Percentiles rank a stretch among this genome's conserved stretches.
These are phyloP conservation scores for Ditula angustiorana DNA, from an alignment of 2,888 invertebrate genomes.

Conservation along the genomic window DNA sequence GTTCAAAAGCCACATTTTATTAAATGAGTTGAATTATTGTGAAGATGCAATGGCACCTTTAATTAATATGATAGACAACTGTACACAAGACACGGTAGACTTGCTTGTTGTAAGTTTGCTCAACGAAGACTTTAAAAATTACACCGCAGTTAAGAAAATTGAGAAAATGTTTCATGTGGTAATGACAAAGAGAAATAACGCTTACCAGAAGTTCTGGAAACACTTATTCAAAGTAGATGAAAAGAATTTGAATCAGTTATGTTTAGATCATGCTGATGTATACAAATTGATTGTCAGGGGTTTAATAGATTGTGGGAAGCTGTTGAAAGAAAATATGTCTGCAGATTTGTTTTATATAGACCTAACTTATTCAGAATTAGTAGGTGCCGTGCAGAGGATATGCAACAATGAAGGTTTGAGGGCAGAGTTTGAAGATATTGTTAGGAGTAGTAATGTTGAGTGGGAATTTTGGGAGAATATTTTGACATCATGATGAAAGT, in stretches of 20 bases:
- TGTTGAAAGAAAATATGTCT: slow-evolving; percentile 67
- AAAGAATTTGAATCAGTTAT: slow-evolving; percentile 60
- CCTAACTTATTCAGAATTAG: slow-evolving; percentile 80
- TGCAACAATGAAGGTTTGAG: slow-evolving; percentile 67
- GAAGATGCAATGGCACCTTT: slow-evolving; percentile 52
- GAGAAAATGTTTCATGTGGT: slow-evolving; percentile 53
- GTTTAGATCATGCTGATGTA: slow-evolving; percentile 61
- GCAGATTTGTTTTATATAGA: slow-evolving; percentile 75
- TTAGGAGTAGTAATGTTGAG: slow-evolving; percentile 73
- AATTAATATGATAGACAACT: slow-evolving; percentile 55
- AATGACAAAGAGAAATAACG: slow-evolving; percentile 55
- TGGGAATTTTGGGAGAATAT: slow-evolving; percentile 73
- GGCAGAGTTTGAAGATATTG: slow-evolving; percentile 69
- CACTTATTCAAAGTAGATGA: slow-evolving; percentile 60
- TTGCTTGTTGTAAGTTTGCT: slow-evolving; percentile 64
- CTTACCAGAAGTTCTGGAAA: slow-evolving; percentile 67
- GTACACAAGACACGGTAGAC: slow-evolving; percentile 58
- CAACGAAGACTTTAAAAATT: slow-evolving; percentile 55
- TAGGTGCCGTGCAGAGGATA: slow-evolving; percentile 70
- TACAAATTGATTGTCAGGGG: slow-evolving; percentile 64
- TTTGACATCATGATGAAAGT: slow-evolving; percentile 47
- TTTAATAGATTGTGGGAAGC: slow-evolving; percentile 71
- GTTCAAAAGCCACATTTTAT: slow-evolving; percentile 65
- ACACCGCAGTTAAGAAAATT: slow-evolving; percentile 51
- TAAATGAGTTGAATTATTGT: slow-evolving; percentile 55